A percentile compares a stretch with the other conserved stretches of the same genome.
Conservation (phyloP, 1,140 invertebrate genomes). For the Zaprionus tsacasi region DNA sequence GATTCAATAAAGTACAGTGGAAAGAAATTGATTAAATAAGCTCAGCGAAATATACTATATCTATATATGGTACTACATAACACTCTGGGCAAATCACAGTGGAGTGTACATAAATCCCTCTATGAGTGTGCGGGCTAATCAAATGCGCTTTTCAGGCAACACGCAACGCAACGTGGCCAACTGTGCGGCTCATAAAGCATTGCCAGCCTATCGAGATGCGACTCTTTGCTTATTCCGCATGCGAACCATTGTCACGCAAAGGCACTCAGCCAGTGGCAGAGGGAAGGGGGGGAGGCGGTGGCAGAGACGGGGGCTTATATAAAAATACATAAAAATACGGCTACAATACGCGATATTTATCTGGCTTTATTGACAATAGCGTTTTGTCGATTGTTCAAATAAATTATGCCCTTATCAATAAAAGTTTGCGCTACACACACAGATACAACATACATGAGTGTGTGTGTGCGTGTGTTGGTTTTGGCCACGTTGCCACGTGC, state of each 20-base stretch:
- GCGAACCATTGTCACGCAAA: conserved; percentile 29
- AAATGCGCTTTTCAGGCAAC: conserved; percentile 6
- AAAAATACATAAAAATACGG: conserved; percentile 50
- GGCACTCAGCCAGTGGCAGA: background rate
- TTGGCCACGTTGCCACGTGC: conserved; percentile 27
- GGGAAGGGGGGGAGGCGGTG: background rate
- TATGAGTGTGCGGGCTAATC: background rate
- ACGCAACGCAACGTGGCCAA: conserved; percentile 20
- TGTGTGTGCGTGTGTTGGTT: background rate
- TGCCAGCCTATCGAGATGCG: background rate
- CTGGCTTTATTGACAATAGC: conserved; percentile 81
- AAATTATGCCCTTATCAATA: conserved; percentile 82
- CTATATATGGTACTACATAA: too few relatives aligned
- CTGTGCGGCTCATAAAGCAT: conserved; percentile 22
- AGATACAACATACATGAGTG: background rate
- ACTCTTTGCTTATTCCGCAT: conserved; percentile 6
- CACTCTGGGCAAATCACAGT: background rate
- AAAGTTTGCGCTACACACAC: conserved; percentile 45
- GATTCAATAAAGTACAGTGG: conserved; percentile 47
- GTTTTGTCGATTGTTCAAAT: conserved; percentile 83
- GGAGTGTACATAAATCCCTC: background rate
- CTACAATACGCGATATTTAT: conserved; percentile 79
- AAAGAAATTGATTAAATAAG: conserved; percentile 5
- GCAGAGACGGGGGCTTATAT: conserved; percentile 3
- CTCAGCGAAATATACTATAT: background rate